phyloP scores from a whole-genome alignment of 2,797 vertebrate genomes.

The Anas bernieri region DNA sequence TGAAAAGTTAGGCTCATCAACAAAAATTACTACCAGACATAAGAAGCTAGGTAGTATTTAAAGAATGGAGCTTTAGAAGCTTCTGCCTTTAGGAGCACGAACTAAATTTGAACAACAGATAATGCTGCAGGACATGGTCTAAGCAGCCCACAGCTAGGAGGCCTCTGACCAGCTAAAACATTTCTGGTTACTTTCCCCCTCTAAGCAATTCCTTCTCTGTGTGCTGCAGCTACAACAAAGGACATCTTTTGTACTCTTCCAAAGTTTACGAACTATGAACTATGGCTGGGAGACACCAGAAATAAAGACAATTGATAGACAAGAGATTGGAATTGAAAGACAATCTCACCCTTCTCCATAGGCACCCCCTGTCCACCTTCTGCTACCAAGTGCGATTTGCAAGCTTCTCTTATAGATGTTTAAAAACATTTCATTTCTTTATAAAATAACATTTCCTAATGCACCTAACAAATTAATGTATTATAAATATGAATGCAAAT shows the following conservation, averaged over 20 bases:
- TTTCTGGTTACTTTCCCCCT: neutral
- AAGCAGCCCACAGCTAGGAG: too few relatives aligned
- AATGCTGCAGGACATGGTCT: neutral
- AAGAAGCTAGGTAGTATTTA: rapidly evolving
- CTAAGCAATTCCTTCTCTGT: too few relatives aligned
- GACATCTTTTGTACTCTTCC: neutral
- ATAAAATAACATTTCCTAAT: neutral
- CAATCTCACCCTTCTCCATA: neutral
- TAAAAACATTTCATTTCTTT: neutral
- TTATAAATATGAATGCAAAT: neutral
- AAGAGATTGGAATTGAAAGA: too few relatives aligned
- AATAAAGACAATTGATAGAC: too few relatives aligned
- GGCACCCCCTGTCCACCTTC: rapidly evolving
- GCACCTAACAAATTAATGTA: conserved; percentile 7
- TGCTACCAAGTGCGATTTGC: neutral
- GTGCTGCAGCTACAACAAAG: neutral
- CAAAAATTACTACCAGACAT: neutral
- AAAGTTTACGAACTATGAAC: too few relatives aligned
- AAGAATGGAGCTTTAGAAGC: rapidly evolving
- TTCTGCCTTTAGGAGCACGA: neutral
- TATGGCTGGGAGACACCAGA: neutral
- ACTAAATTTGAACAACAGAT: neutral
- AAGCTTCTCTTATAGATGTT: neutral
- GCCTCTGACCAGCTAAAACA: neutral
- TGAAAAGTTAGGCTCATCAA: too few relatives aligned